phyloP scores from a whole-genome alignment of 2,113 vertebrate species.

The Mobula hypostoma region DNA sequence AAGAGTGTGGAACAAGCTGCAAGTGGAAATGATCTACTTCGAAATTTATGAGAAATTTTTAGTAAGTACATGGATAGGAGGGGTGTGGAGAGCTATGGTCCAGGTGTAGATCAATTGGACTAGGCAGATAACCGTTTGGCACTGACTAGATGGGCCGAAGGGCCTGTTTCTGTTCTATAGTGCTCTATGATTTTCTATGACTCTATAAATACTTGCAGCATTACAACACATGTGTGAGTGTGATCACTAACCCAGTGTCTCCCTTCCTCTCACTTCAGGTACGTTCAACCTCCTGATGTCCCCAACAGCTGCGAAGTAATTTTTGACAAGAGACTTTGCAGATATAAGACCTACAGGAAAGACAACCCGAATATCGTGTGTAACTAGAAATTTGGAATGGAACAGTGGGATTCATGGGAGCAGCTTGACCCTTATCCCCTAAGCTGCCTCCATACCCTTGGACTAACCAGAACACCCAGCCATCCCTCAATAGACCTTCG shows the following conservation, averaged over 20 bases:
- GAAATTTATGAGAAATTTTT: too few relatives aligned
- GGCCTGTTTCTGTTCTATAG: too few relatives aligned
- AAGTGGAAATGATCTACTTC: too few relatives aligned
- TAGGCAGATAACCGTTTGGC: too few relatives aligned
- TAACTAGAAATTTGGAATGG: not conserved
- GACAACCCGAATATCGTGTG: not conserved
- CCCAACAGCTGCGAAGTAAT: not conserved
- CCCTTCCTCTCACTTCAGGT: not conserved
- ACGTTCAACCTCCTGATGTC: not conserved
- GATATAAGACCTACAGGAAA: not conserved
- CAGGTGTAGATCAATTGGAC: too few relatives aligned
- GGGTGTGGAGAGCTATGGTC: too few relatives aligned
- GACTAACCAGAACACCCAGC: not conserved
- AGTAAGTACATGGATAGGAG: too few relatives aligned
- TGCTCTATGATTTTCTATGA: too few relatives aligned
- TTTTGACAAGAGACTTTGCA: conserved; percentile 1
- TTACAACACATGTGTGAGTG: not conserved
- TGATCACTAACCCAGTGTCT: not conserved
- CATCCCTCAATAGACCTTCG: not conserved
- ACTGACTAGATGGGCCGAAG: too few relatives aligned
- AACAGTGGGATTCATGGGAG: not conserved
- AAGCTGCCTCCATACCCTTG: not conserved
- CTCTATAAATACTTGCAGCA: too few relatives aligned
- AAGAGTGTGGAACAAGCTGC: too few relatives aligned
- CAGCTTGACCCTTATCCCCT: not conserved